phyloP scores from a whole-genome alignment of 2,888 invertebrate genomes.

The Hydropsyche betteni region DNA sequence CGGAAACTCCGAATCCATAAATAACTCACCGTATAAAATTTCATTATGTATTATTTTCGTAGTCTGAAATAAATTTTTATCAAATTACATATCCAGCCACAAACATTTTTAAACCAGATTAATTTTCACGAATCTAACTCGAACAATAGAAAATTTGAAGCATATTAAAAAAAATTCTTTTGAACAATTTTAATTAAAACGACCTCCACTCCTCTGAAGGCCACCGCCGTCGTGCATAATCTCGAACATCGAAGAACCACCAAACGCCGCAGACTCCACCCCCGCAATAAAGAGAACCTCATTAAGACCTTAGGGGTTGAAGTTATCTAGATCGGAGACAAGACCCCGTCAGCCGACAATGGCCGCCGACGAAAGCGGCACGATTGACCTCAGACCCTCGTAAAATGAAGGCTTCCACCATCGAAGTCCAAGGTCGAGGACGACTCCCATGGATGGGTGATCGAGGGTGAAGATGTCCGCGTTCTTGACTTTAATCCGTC shows the following conservation, averaged over 20 bases:
- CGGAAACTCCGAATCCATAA: too few relatives aligned
- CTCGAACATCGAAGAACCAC: neutral
- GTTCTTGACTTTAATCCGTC: too few relatives aligned
- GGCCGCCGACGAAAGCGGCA: conserved; percentile 5
- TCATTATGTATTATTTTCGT: too few relatives aligned
- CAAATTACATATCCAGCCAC: too few relatives aligned
- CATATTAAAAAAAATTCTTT: neutral
- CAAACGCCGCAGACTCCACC: neutral
- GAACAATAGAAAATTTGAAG: too few relatives aligned
- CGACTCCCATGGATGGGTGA: too few relatives aligned
- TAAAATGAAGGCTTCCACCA: neutral
- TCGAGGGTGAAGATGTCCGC: too few relatives aligned
- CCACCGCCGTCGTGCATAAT: conserved; percentile 1
- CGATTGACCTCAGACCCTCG: neutral
- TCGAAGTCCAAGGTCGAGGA: too few relatives aligned
- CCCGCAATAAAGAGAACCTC: conserved; percentile 2
- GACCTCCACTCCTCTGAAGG: neutral
- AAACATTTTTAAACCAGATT: too few relatives aligned
- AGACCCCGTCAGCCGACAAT: conserved; percentile 9
- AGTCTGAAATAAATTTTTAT: too few relatives aligned
- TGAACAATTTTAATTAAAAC: conserved; percentile 9
- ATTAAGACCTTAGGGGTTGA: conserved; percentile 11
- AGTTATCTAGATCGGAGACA: neutral
- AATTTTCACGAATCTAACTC: too few relatives aligned
- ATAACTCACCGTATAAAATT: too few relatives aligned